A percentile compares a stretch with the other conserved stretches of the same genome.
These are phyloP conservation scores for Triplophysa tibetana DNA, from an alignment of 2,113 vertebrate genomes.

Conservation along the genomic window DNA sequence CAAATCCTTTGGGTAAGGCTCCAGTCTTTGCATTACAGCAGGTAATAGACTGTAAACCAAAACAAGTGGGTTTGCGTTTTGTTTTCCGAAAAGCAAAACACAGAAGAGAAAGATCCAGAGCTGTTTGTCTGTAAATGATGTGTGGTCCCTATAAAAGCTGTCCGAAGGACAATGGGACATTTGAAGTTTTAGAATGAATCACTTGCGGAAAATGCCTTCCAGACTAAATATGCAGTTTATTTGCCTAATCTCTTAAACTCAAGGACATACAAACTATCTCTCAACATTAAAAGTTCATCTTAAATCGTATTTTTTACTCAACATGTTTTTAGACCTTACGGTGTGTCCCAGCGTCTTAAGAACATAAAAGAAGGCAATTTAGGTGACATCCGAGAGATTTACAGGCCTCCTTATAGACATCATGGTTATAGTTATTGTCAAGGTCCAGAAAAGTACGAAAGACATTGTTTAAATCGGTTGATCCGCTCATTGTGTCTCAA, in stretches of 20 bases:
- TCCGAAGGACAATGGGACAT: constrained; percentile 36
- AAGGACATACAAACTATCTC: constrained; percentile 38
- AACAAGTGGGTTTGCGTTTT: not conserved
- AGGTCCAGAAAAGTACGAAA: too few relatives aligned
- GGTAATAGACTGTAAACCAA: constrained; percentile 9
- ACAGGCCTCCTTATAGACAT: too few relatives aligned
- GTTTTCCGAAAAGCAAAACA: constrained; percentile 19
- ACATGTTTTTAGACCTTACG: too few relatives aligned
- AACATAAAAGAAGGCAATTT: too few relatives aligned
- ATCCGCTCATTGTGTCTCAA: too few relatives aligned
- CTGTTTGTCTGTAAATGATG: constrained; percentile 61
- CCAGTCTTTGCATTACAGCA: not conserved
- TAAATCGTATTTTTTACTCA: too few relatives aligned
- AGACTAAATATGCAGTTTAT: constrained; percentile 63
- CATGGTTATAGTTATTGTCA: too few relatives aligned
- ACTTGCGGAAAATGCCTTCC: constrained; percentile 51
- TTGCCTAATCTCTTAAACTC: constrained; percentile 51
- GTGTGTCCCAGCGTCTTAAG: too few relatives aligned
- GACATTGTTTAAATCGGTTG: too few relatives aligned
- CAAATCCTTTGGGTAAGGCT: not conserved
- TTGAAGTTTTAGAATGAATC: constrained; percentile 54
- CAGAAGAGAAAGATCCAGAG: constrained; percentile 54
- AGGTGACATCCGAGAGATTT: too few relatives aligned
- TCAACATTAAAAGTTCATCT: not conserved
- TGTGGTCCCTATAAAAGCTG: constrained; percentile 7